phyloP scores from a whole-genome alignment of 2,888 invertebrate species.

The Pseudococcus viburni region DNA sequence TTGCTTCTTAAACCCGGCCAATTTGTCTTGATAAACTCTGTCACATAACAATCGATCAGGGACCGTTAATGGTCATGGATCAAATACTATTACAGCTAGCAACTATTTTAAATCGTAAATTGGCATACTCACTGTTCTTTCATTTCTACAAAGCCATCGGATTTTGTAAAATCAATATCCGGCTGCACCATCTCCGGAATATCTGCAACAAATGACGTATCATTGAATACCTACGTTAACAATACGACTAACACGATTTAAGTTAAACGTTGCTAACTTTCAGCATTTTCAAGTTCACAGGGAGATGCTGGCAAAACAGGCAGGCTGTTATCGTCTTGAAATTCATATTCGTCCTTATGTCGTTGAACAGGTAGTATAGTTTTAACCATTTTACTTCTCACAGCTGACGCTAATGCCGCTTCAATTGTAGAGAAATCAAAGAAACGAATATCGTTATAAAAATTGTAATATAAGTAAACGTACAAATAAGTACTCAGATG shows the following conservation, averaged over 20 bases:
- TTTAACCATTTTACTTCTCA: constrained; percentile 53
- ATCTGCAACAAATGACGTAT: neutral
- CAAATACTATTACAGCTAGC: neutral
- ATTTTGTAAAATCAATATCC: constrained; percentile 55
- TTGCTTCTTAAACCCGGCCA: constrained; percentile 90
- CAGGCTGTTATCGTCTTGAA: constrained; percentile 53
- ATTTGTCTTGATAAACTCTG: constrained; percentile 92
- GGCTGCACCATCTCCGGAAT: neutral
- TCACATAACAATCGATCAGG: constrained; percentile 68
- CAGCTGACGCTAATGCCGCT: neutral
- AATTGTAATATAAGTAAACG: too few relatives aligned
- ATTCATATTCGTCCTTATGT: constrained; percentile 61
- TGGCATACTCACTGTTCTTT: constrained; percentile 53
- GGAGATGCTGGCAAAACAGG: constrained; percentile 39
- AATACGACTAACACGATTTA: neutral
- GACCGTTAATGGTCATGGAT: too few relatives aligned
- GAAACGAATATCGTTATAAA: too few relatives aligned
- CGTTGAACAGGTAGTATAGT: constrained; percentile 61
- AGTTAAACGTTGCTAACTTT: neutral
- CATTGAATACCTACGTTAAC: too few relatives aligned
- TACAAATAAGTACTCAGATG: neutral
- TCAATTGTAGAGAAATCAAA: too few relatives aligned
- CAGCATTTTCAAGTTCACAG: constrained; percentile 7
- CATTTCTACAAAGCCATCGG: constrained; percentile 53
- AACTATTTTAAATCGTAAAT: neutral